Base-by-base conservation (phyloP, 2,888 invertebrate genomes). In the Arctia plantaginis region DNA sequence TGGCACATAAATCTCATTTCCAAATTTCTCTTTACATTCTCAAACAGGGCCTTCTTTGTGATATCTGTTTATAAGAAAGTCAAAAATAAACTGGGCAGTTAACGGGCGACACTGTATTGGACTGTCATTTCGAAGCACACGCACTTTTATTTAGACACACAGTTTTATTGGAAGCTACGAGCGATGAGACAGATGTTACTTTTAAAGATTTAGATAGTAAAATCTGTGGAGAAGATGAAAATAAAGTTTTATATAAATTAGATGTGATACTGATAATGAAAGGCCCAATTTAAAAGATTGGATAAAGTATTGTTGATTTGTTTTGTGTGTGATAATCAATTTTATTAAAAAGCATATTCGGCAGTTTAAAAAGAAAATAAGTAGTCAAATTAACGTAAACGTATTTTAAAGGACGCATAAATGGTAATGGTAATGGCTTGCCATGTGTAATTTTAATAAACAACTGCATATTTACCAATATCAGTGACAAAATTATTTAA, bases 21-120 rank as follows among this genome's bases (percentile, higher is more conserved):
- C 81, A 75, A 77, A 82, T 82, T 82, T 82, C 76, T 77, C 77
- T 51, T 44, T 71, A 66, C 73, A 65, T 71, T 66, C 33, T 66
- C 47, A 77, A 47, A 80, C 77, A 77, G 76, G 62, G 72, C 13
- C 62, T 62, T 71, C 83, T 77, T 84, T 84, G 81, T 84, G 64
- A 72, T 55, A 39, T 65, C 75, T 83, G 84, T 85, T 83, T 85
- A 81, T 78, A 77, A 66, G 74, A 76, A 76, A 78, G 78, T 82
- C 78, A 64, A 79, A 80, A 86, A 85, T 85, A 85, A 79, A 83
- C 82, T 75, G 55, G 74, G 76, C 79, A 75, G 77, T 85, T 82
- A 77, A 80, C 74, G 71, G 68, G 69, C 76, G 79, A 80, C 78
- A 68, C 73, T 80, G 77, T 65, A 66, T 27, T 47, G 39, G 67